phyloP scores from a whole-genome alignment of 2,113 vertebrate species.

The Oenanthe oenanthe region DNA sequence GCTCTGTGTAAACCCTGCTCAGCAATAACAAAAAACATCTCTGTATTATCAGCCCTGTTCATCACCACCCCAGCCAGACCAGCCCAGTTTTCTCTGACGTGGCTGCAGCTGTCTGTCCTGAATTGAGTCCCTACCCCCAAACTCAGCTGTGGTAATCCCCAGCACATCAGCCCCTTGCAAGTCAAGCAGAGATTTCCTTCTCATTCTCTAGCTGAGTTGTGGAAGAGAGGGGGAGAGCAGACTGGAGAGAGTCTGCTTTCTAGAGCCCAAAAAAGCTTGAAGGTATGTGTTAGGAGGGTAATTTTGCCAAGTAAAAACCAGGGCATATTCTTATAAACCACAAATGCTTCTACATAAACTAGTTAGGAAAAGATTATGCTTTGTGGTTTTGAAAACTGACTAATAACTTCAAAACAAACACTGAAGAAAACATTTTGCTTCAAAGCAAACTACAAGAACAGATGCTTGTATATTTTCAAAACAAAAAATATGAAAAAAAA shows the following conservation, averaged over 20 bases:
- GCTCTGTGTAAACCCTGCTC: neutral
- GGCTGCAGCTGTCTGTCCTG: rapidly evolving
- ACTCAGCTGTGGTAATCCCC: neutral
- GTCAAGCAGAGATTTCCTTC: neutral
- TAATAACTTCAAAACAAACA: neutral
- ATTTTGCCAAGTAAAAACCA: neutral
- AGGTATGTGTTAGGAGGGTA: neutral
- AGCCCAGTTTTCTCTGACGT: neutral
- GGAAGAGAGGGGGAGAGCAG: neutral
- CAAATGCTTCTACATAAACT: neutral
- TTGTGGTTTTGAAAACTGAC: neutral
- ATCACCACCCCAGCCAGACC: neutral
- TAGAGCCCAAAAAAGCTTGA: neutral
- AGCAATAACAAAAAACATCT: neutral
- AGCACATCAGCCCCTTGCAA: neutral
- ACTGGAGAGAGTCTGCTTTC: neutral
- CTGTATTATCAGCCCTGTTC: neutral
- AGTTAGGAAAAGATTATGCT: neutral
- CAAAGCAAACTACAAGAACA: neutral
- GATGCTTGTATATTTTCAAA: neutral
- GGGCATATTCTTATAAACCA: neutral
- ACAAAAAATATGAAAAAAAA: neutral
- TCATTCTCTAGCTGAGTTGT: neutral
- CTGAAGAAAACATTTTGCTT: neutral
- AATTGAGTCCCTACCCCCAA: neutral